Conservation (phyloP, 2,113 vertebrate genomes). For the Melanocharis versteri region DNA sequence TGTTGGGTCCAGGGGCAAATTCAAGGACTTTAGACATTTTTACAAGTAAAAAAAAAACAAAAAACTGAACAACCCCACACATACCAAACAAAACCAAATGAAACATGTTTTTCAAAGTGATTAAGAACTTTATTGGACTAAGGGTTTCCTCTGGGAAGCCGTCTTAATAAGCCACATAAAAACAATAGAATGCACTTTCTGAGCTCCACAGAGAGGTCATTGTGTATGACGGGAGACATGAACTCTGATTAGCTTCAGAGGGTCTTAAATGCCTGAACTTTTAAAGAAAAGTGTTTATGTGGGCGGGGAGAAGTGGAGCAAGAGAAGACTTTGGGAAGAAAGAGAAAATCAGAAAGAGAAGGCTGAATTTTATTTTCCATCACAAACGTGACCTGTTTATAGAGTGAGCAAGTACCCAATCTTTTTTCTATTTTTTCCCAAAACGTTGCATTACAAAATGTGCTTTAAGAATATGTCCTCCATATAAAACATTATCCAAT, state of each 20-base stretch:
- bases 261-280: neutral
- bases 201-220: neutral
- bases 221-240: neutral
- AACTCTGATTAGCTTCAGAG: neutral
- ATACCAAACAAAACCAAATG: neutral
- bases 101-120: constrained; percentile 27
- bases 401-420: fast-evolving
- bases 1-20: constrained; percentile 41
- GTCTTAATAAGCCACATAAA: neutral
- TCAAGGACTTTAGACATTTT: constrained; percentile 54
- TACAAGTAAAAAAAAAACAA: neutral
- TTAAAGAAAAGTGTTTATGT: neutral
- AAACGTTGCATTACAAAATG: neutral
- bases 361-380: neutral
- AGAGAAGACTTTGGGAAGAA: neutral
- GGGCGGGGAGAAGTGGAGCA: neutral
- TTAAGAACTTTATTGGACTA: constrained; percentile 6
- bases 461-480: neutral
- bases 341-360: neutral
- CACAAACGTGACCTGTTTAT: neutral
- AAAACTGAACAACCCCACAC: neutral
- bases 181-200: neutral
- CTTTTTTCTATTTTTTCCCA: fast-evolving
- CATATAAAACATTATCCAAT: neutral
- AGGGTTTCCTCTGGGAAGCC: neutral